Evolutionary conservation across 2,888 invertebrate genomes (phyloP), one percentile per base, ranked within the genome.

Genomic region (Sesia bembeciformis): DNA sequence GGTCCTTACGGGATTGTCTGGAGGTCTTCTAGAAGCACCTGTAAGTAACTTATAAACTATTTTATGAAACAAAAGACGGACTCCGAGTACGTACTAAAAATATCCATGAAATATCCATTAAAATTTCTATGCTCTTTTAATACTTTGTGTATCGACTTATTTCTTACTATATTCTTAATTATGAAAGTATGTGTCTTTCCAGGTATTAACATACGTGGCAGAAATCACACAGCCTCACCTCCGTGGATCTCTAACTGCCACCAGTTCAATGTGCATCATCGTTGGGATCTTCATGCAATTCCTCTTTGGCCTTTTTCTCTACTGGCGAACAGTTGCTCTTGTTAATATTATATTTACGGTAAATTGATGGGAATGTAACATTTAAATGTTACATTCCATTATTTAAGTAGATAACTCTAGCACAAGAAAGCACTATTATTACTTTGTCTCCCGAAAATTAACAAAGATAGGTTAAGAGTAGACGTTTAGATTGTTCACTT

Each of bases 151-250:
- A 23, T 23, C 23, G 23, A 23, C 2, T 23, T 23, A 23, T 23
- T 23, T 23, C 23, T 23, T 23, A 23, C 23, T 23, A 23, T 23
- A 23, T 23, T 23, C 23, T 23, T 23, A 23, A 23, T 23, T 23
- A 23, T 23, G 23, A 23, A 23, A 23, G 23, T 23, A 23, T 7
- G 4, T 46, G 46, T 46, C 4, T 53, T 71, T 72, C 40, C 67
- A 94, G 94, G 93, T 95, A 40, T 79, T 96, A 64, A 95, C 95
- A 0, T 96, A 96, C 74, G 95, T 96, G 7, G 95, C 96, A 4
- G 96, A 96, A 84, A 93, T 96, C 53, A 94, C 95, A 0, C 93
- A 95, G 73, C 95, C 96, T 0, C 93, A 94, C 67, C 90, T 95
- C 43, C 91, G 96, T 40, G 96, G 96, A 1, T 90, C 93, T 63